Percentiles rank a stretch among this genome's conserved stretches.
Evolutionary conservation across 37 sponge, comb jelly and placozoan species (phyloP).

Genomic region (Haliclona indistincta): DNA sequence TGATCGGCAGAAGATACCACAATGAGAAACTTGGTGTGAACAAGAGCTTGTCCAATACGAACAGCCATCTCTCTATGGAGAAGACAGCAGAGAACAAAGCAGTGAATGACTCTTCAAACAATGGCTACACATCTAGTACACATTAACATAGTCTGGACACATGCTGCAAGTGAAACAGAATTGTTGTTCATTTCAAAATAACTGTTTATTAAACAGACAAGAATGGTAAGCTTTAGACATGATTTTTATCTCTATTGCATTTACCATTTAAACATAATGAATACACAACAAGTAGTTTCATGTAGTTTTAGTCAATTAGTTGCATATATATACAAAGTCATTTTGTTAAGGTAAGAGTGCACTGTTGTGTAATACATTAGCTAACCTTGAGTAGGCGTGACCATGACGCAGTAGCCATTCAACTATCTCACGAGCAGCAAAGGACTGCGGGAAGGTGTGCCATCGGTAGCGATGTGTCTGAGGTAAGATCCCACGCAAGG

Average conservation of each 20-base stretch:
- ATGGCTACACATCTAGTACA: not conserved
- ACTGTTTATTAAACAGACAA: too few relatives aligned
- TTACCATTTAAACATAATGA: too few relatives aligned
- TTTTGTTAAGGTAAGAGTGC: too few relatives aligned
- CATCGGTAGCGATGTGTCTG: constrained; percentile 54
- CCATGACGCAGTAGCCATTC: constrained; percentile 71
- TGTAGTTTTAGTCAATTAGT: not conserved
- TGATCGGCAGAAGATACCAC: constrained; percentile 49
- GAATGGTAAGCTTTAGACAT: too few relatives aligned
- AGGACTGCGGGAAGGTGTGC: constrained; percentile 57
- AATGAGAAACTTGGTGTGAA: constrained; percentile 72
- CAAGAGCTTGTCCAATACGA: constrained; percentile 69
- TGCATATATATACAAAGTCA: not conserved
- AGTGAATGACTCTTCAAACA: not conserved
- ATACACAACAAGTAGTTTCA: too few relatives aligned
- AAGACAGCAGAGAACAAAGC: not conserved
- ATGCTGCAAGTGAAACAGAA: not conserved
- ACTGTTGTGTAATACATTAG: too few relatives aligned
- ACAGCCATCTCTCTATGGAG: constrained; percentile 41
- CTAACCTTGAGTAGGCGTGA: constrained; percentile 60
- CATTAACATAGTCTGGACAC: not conserved
- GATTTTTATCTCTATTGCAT: too few relatives aligned
- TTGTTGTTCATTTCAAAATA: not conserved
- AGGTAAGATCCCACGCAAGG: constrained; percentile 24
- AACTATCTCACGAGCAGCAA: constrained; percentile 58